Conservation (phyloP, 2,888 invertebrate species). For the Marasmarcha lunaedactyla region DNA sequence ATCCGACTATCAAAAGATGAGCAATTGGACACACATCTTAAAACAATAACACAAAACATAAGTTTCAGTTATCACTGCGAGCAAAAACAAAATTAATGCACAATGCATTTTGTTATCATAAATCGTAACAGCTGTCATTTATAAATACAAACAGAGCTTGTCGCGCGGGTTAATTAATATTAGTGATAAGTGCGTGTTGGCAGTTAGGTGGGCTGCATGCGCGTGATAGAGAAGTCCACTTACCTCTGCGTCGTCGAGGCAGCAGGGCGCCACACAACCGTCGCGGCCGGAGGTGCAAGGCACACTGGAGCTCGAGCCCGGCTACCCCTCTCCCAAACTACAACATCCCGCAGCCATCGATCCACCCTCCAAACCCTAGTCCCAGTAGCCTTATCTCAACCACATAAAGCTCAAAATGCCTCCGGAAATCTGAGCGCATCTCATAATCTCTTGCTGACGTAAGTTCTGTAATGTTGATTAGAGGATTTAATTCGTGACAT, state of each 20-base stretch:
- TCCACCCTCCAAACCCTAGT: conserved; percentile 34
- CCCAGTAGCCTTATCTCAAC: conserved; percentile 19
- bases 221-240: conserved; percentile 20
- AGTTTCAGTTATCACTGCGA: no score
- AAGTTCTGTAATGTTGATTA: conserved; percentile 34
- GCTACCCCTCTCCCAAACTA: conserved; percentile 14
- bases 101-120: no score
- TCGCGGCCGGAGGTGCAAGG: conserved; percentile 27
- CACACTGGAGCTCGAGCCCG: conserved; percentile 29
- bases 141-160: no score
- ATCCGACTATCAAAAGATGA: no score
- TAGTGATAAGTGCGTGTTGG: neutral
- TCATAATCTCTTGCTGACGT: conserved; percentile 25
- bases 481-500: conserved; percentile 19
- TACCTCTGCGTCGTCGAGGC: conserved; percentile 25
- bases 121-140: no score
- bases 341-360: conserved; percentile 42
- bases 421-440: conserved; percentile 2
- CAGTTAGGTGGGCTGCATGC: conserved; percentile 11
- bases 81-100: no score
- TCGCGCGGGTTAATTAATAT: no score
- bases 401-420: conserved; percentile 25
- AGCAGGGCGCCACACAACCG: conserved; percentile 22
- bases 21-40: no score
- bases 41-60: no score